A percentile compares a stretch with the other conserved stretches of the same genome.
phyloP scores from a whole-genome alignment of 2,888 invertebrate genomes.

The Abscondita cerata region DNA sequence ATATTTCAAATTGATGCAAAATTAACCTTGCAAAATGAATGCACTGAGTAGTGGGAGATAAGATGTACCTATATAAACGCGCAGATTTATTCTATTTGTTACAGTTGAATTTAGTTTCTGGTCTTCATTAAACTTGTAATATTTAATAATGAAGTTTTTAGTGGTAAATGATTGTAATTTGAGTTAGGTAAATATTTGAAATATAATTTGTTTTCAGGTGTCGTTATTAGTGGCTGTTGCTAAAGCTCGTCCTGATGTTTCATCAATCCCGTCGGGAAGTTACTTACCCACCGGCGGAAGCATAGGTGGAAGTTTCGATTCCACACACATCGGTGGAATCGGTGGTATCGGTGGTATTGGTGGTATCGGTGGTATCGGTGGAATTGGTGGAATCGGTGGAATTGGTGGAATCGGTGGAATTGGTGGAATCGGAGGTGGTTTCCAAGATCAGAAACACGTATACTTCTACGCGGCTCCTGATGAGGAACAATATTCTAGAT shows the following conservation, averaged over 20 bases:
- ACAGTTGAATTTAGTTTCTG: slow-evolving; percentile 13
- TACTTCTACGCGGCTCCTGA: slow-evolving; percentile 54
- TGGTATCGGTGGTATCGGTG: slow-evolving; percentile 1
- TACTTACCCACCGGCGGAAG: slow-evolving; percentile 13
- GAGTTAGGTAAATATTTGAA: neutral
- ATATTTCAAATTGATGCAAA: too few relatives aligned
- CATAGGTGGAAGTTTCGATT: neutral
- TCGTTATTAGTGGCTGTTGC: slow-evolving; percentile 1
- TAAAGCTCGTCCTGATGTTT: slow-evolving; percentile 22
- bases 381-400: slow-evolving; percentile 8
- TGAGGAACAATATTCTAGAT: slow-evolving; percentile 45
- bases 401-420: neutral
- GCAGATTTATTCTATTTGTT: neutral
- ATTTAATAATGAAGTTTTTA: slow-evolving; percentile 17
- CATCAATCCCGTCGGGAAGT: slow-evolving; percentile 21
- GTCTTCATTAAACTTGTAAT: too few relatives aligned
- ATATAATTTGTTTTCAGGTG: slow-evolving; percentile 6
- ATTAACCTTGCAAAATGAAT: slow-evolving; percentile 23
- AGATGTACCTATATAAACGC: slow-evolving; percentile 13
- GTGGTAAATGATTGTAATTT: slow-evolving; percentile 13
- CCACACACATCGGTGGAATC: too few relatives aligned
- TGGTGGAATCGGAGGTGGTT: slow-evolving; percentile 3
- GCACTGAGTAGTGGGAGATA: slow-evolving; percentile 20
- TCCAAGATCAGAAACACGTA: slow-evolving; percentile 48
- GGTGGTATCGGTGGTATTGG: neutral